Evolutionary conservation across 2,888 invertebrate genomes (phyloP), one percentile per base, ranked within the genome.

Genomic region (Agrotis clavis): DNA sequence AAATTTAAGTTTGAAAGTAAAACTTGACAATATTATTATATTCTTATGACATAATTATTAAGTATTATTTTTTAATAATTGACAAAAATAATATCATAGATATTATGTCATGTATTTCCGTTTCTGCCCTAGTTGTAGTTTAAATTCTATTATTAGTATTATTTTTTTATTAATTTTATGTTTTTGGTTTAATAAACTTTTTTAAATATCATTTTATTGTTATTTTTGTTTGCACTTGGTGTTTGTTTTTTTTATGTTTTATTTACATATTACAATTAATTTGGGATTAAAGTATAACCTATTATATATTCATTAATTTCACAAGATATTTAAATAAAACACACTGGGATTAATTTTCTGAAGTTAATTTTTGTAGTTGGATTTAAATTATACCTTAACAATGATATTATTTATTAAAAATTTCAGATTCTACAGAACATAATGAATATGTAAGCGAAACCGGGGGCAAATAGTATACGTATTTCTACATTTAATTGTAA

Each of bases 381-480:
- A 6, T 48, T 16, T 45, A 69, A 74, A 53, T 45, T 50, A 41
- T 51, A 73, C 48, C 21, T 45, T 72, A 41, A 60, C 61, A 81
- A 83, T 64, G 45, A 69, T 67, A 59, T 72, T 79, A 74, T 84
- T 85, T 84, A 78, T 84, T 86, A 64, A 84, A 83, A 72, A 79
- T 88, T 88, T 89, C 91, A 91, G 90, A 88, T 90, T 73, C 82
- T 90, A 72, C 87, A 89, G 88, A 87, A 86, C 87, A 84, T 90
- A 68, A 89, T 90, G 90, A 91, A 91, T 90, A 90, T 81, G 89
- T 91, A 82, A 79, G 83, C 82, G 69, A 86, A 79, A 41, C 61
- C 72, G 60, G 72, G 73, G 86, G 68, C 67, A 78, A 77, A 82
- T 77, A 74, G 57, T 69, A 77, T 83, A 74, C 71, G 65, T 78